These are phyloP conservation scores for Hydropsyche tenuis DNA, from an alignment of 1,140 invertebrate species.

Conservation along the genomic window DNA sequence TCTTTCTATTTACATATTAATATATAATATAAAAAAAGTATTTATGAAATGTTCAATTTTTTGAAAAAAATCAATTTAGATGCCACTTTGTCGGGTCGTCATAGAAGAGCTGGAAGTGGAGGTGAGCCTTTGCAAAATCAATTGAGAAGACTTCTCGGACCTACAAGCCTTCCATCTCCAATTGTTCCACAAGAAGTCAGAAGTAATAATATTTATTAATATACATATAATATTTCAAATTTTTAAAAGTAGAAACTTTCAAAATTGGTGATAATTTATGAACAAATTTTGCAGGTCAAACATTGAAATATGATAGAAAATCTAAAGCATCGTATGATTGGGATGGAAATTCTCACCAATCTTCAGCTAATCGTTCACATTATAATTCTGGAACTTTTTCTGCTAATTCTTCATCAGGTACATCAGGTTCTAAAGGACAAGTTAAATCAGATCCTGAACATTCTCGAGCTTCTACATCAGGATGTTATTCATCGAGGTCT, in stretches of 20 bases:
- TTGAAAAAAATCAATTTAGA: slow-evolving; percentile 60
- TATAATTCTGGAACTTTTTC: slow-evolving; percentile 57
- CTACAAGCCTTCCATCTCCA: slow-evolving; percentile 46
- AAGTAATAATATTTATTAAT: slow-evolving; percentile 25
- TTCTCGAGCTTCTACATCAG: slow-evolving; percentile 33
- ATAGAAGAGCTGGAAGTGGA: slow-evolving; percentile 57
- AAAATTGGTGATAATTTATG: not conserved
- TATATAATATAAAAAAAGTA: not conserved
- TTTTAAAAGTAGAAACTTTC: too few species aligned
- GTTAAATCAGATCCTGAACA: slow-evolving; percentile 54
- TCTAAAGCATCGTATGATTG: slow-evolving; percentile 40
- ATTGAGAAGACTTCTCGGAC: slow-evolving; percentile 71
- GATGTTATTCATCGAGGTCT: slow-evolving; percentile 31
- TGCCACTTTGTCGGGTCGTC: slow-evolving; percentile 65
- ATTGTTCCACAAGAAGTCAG: slow-evolving; percentile 35
- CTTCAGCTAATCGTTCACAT: slow-evolving; percentile 39
- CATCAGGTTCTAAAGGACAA: slow-evolving; percentile 58
- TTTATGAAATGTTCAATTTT: slow-evolving; percentile 1
- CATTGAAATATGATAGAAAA: slow-evolving; percentile 40
- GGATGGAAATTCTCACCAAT: slow-evolving; percentile 34
- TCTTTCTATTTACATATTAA: too few species aligned
- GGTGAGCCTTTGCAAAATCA: slow-evolving; percentile 80
- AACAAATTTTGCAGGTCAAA: slow-evolving; percentile 38
- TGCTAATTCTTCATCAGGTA: slow-evolving; percentile 60
- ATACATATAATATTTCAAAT: too few species aligned